phyloP scores from a whole-genome alignment of 2,113 vertebrate species.

The Puntigrus tetrazona region DNA sequence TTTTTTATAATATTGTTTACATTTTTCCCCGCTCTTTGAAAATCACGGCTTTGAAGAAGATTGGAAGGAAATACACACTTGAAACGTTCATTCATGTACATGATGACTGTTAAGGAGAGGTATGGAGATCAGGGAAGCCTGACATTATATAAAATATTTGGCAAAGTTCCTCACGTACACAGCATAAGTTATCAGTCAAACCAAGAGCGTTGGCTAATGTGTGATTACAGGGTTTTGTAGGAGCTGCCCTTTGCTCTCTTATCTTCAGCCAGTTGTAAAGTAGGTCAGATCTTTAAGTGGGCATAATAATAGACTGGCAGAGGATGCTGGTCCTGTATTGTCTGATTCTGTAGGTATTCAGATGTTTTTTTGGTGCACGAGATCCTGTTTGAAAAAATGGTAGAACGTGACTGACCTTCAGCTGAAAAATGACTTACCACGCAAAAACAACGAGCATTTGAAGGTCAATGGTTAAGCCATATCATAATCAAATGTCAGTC shows the following conservation, averaged over 20 bases:
- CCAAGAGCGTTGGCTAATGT: constrained; percentile 19
- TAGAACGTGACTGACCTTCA: background rate
- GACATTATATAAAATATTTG: background rate
- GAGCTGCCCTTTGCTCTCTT: background rate
- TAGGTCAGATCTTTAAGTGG: background rate
- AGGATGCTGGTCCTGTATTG: background rate
- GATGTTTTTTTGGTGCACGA: background rate
- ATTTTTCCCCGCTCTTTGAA: too few relatives aligned
- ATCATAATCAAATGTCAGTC: background rate
- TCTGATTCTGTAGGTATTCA: background rate
- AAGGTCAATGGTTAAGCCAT: constrained; percentile 15
- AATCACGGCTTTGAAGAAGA: background rate
- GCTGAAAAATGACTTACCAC: background rate
- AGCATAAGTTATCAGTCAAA: background rate
- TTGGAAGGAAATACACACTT: background rate
- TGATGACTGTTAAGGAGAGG: background rate
- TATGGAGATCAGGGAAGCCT: background rate
- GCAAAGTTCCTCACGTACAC: background rate
- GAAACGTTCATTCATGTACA: background rate
- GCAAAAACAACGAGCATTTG: background rate
- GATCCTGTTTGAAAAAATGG: background rate
- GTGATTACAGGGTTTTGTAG: background rate
- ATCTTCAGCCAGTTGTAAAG: background rate
- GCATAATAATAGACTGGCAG: background rate
- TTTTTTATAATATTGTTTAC: background rate